These are phyloP conservation scores for Campaea margaritaria DNA, from an alignment of 2,888 invertebrate genomes.

Conservation along the genomic window DNA sequence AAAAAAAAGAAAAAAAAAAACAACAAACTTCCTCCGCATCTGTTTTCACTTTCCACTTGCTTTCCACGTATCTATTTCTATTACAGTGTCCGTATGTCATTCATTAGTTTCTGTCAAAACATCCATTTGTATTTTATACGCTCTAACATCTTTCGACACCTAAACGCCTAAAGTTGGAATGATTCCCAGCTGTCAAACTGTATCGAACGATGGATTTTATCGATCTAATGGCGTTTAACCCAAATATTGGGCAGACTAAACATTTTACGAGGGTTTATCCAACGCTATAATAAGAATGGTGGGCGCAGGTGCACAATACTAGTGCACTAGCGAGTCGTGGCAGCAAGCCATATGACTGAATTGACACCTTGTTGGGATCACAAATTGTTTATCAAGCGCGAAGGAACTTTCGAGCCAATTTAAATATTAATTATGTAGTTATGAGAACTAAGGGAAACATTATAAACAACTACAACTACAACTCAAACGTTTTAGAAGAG, in stretches of 20 bases:
- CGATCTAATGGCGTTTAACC: constrained; percentile 39
- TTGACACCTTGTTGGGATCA: constrained; percentile 10
- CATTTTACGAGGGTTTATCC: constrained; percentile 48
- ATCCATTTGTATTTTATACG: constrained; percentile 15
- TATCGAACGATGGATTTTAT: constrained; percentile 35
- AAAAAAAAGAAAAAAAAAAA: not conserved
- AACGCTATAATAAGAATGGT: constrained; percentile 39
- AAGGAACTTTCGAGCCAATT: too few species aligned
- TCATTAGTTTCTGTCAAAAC: constrained; percentile 24
- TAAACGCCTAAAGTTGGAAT: constrained; percentile 8
- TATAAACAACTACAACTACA: too few species aligned
- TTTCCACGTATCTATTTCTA: too few species aligned
- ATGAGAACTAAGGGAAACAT: too few species aligned
- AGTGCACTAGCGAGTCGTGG: constrained; percentile 14
- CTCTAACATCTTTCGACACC: constrained; percentile 13
- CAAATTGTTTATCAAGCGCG: not conserved
- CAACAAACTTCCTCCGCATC: not conserved
- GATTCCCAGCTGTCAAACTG: constrained; percentile 40
- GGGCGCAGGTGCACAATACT: constrained; percentile 37
- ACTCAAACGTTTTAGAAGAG: too few species aligned
- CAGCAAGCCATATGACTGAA: constrained; percentile 29
- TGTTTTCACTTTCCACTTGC: not conserved
- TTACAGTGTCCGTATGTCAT: not conserved
- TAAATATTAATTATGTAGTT: too few species aligned
- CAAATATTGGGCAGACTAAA: constrained; percentile 62